These are phyloP conservation scores for Oligia fasciuncula DNA, from an alignment of 2,888 invertebrate genomes.

Conservation along the genomic window DNA sequence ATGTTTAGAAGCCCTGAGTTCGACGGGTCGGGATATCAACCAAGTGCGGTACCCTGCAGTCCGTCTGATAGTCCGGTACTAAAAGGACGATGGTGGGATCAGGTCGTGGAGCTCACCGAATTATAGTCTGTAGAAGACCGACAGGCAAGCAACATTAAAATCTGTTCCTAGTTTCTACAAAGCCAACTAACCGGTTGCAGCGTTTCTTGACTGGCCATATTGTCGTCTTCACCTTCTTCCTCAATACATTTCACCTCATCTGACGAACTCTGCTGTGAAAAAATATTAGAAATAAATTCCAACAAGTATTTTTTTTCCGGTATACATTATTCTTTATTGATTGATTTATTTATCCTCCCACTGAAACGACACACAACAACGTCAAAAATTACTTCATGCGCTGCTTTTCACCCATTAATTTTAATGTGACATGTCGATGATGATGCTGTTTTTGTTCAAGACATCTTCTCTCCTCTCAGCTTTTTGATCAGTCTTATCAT, in stretches of 20 bases:
- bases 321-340: neutral
- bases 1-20: neutral
- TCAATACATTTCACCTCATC: slow-evolving; percentile 93
- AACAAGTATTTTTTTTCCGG: too few species aligned
- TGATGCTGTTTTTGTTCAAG: too few species aligned
- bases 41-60: neutral
- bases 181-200: slow-evolving; percentile 81
- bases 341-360: neutral
- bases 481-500: too few species aligned
- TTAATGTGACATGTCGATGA: too few species aligned
- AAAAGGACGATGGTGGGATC: neutral
- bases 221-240: slow-evolving; percentile 92
- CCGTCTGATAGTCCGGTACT: neutral
- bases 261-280: slow-evolving; percentile 89
- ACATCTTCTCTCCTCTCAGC: too few species aligned
- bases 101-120: neutral
- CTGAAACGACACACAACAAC: too few species aligned
- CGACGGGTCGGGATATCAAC: neutral
- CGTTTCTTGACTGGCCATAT: slow-evolving; percentile 88
- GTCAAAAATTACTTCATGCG: too few species aligned
- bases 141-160: neutral
- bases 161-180: neutral
- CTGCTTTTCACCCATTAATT: too few species aligned
- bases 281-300: slow-evolving; percentile 3
- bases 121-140: neutral